Conservation (phyloP, 2,888 invertebrate genomes). For the Marasmarcha lunaedactyla region DNA sequence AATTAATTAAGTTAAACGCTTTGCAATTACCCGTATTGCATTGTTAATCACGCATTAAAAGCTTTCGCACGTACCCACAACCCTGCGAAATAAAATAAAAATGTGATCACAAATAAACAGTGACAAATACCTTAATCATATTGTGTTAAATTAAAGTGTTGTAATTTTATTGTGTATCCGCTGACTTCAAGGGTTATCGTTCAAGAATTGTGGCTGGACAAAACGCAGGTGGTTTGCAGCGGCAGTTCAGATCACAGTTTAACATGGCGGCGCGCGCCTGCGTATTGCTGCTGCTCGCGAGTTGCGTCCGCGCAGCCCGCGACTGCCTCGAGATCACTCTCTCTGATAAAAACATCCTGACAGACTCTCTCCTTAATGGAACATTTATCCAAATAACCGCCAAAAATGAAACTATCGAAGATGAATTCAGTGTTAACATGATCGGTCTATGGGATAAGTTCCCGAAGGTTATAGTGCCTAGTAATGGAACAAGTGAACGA, state of each 20-base stretch:
- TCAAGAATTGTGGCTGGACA: slow-evolving; percentile 14
- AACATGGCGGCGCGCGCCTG: slow-evolving; percentile 59
- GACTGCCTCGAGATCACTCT: slow-evolving; percentile 58
- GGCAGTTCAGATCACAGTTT: slow-evolving; percentile 1
- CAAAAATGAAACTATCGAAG: slow-evolving; percentile 35
- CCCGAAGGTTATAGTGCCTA: slow-evolving; percentile 54
- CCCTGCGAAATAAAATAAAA: too few species aligned
- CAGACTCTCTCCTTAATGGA: slow-evolving; percentile 39
- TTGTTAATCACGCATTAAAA: too few species aligned
- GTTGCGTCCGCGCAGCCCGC: slow-evolving; percentile 30
- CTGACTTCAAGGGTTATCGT: slow-evolving; percentile 16
- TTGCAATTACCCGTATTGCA: too few species aligned
- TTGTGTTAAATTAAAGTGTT: not conserved
- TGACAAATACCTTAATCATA: too few species aligned
- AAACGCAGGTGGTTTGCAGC: slow-evolving; percentile 15
- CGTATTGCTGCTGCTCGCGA: slow-evolving; percentile 31
- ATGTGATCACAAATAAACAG: too few species aligned
- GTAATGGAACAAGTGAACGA: slow-evolving; percentile 50
- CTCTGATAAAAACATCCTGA: slow-evolving; percentile 32
- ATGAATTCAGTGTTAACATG: slow-evolving; percentile 35
- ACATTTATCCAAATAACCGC: slow-evolving; percentile 37
- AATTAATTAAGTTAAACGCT: too few species aligned
- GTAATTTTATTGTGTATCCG: not conserved
- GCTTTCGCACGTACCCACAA: too few species aligned
- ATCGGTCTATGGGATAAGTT: slow-evolving; percentile 48